A percentile compares a stretch with the other conserved stretches of the same genome.
phyloP scores from a whole-genome alignment of 53 echinoderm and acorn worm species.

The Pentamera pediparva region DNA sequence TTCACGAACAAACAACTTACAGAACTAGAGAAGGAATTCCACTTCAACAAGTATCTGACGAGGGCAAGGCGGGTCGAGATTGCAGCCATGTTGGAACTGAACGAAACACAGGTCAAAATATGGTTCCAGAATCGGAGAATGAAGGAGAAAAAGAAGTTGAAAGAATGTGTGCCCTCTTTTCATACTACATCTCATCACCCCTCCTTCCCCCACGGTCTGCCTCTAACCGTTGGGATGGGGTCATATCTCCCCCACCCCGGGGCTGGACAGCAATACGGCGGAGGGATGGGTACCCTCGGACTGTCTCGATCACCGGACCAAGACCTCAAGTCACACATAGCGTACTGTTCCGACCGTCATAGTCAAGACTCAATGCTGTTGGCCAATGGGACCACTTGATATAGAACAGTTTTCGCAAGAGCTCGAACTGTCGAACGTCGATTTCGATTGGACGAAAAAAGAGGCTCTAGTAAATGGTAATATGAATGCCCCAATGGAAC shows the following conservation, averaged over 20 bases:
- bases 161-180: conserved; percentile 91
- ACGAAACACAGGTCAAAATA: conserved; percentile 99
- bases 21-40: conserved; percentile 97
- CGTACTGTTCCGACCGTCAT: conserved; percentile 29
- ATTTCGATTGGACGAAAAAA: too few species aligned
- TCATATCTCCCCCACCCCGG: conserved; percentile 23
- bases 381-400: conserved; percentile 21
- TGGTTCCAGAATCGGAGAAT: conserved; percentile 99
- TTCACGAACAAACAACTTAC: conserved; percentile 99
- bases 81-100: conserved; percentile 93
- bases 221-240: conserved; percentile 33
- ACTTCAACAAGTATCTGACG: conserved; percentile 98
- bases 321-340: conserved; percentile 29
- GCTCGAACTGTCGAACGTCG: too few species aligned
- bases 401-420: too few species aligned
- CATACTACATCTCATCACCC: conserved; percentile 39
- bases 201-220: conserved; percentile 31
- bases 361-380: conserved; percentile 24
- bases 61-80: conserved; percentile 94
- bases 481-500: too few species aligned
- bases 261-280: conserved; percentile 11
- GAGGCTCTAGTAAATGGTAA: too few species aligned
- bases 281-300: conserved; percentile 12
- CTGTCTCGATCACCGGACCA: conserved; percentile 29
- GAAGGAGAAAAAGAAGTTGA: conserved; percentile 99